These are phyloP conservation scores for Threskiornis aethiopicus DNA, from an alignment of 2,797 vertebrate genomes.

Conservation along the genomic window DNA sequence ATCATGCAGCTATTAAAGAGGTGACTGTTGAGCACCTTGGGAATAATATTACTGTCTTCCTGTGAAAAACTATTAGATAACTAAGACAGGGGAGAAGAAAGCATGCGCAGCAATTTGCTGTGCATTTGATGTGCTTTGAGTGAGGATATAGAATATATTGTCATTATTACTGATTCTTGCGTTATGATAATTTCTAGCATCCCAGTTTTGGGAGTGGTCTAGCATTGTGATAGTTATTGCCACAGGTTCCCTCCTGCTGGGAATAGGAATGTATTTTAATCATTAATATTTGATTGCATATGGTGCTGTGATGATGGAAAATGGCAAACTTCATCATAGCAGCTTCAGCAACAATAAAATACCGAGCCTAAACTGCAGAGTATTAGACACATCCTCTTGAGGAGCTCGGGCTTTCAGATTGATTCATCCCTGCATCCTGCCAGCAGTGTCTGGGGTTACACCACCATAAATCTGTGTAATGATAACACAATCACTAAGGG, in stretches of 20 bases:
- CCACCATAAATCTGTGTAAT: accelerated
- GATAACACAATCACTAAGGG: not conserved
- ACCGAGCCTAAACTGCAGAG: not conserved
- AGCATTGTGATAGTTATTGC: not conserved
- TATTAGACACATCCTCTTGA: not conserved
- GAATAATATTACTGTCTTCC: not conserved
- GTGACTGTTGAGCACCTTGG: not conserved
- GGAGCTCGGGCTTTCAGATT: not conserved
- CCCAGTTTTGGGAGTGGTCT: not conserved
- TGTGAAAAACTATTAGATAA: not conserved
- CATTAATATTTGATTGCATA: not conserved
- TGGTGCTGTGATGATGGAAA: not conserved
- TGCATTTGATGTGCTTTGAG: not conserved
- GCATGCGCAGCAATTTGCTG: not conserved
- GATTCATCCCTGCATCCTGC: not conserved
- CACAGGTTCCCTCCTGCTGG: not conserved
- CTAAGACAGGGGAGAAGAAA: not conserved
- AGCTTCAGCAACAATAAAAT: not conserved
- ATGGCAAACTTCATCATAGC: not conserved
- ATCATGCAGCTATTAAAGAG: not conserved
- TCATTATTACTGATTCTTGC: not conserved
- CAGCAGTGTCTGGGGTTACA: not conserved
- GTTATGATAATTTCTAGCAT: not conserved
- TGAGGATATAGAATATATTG: not conserved
- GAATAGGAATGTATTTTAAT: not conserved